A percentile compares a stretch with the other conserved stretches of the same genome.
phyloP scores from a whole-genome alignment of 2,888 invertebrate species.

The Acrocyrtus sp. region DNA sequence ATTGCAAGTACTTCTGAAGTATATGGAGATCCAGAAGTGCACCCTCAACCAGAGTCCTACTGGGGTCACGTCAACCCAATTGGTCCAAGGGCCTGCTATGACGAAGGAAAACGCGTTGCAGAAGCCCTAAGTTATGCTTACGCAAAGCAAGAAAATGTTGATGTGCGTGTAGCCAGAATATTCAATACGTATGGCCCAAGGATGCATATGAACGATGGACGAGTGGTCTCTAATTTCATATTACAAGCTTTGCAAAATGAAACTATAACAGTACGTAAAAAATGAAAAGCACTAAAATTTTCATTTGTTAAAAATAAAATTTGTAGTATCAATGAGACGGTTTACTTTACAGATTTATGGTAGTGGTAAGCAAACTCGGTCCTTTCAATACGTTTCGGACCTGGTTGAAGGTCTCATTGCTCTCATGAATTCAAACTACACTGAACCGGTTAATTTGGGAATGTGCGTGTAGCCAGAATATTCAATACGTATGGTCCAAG shows the following conservation, averaged over 20 bases:
- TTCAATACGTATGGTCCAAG: constrained; percentile 99
- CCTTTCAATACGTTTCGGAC: constrained; percentile 98
- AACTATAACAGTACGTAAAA: constrained; percentile 90
- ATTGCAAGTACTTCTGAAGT: constrained; percentile 99
- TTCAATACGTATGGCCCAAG: constrained; percentile 99
- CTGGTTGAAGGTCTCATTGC: constrained; percentile 92
- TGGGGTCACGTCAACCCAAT: constrained; percentile 95
- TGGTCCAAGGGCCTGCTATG: constrained; percentile 97
- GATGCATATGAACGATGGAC: constrained; percentile 99
- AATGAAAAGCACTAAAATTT: no score
- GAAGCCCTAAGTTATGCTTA: constrained; percentile 97
- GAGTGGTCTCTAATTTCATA: constrained; percentile 98
- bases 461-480: constrained; percentile 95
- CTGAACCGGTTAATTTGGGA: constrained; percentile 94
- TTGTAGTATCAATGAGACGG: constrained; percentile 48
- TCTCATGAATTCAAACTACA: constrained; percentile 94
- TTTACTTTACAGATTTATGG: constrained; percentile 76
- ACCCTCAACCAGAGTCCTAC: constrained; percentile 97
- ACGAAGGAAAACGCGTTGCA: constrained; percentile 98
- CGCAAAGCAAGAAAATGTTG: constrained; percentile 94
- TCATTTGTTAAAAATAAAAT: no score
- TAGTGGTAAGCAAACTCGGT: constrained; percentile 89
- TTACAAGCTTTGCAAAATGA: constrained; percentile 95
- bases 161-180: constrained; percentile 95
- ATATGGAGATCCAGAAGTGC: constrained; percentile 98